These are phyloP conservation scores for Philypnodon macrostomus DNA, from an alignment of 2,797 vertebrate genomes.

Conservation along the genomic window DNA sequence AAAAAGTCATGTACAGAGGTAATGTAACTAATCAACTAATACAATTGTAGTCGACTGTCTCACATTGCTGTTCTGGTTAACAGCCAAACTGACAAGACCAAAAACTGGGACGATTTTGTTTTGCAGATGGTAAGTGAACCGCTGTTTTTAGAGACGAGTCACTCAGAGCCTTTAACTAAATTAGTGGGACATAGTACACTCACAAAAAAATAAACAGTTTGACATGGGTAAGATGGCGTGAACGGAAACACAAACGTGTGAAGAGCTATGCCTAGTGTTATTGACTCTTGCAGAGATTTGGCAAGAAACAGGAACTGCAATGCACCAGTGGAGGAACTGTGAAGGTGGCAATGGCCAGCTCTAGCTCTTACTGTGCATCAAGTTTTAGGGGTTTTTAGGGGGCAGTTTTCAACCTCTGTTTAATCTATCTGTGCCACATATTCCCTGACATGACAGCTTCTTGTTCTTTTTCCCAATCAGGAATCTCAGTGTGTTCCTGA, in stretches of 20 bases:
- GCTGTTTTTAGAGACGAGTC: not conserved
- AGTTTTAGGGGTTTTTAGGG: slow-evolving; percentile 13
- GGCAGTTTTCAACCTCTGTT: not conserved
- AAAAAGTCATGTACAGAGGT: too few relatives aligned
- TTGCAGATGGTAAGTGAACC: not conserved
- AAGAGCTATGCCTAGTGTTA: slow-evolving; percentile 51
- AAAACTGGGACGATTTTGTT: not conserved
- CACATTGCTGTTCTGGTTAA: too few relatives aligned
- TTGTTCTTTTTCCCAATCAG: slow-evolving; percentile 40
- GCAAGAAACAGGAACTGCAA: slow-evolving; percentile 64
- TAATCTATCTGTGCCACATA: not conserved
- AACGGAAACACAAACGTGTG: slow-evolving; percentile 37
- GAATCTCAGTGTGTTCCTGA: slow-evolving; percentile 63
- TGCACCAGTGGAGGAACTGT: slow-evolving; percentile 63
- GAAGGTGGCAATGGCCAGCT: slow-evolving; percentile 29
- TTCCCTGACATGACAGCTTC: slow-evolving; percentile 20
- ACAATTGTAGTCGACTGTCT: too few relatives aligned
- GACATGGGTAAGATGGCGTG: too few relatives aligned
- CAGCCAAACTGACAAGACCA: not conserved
- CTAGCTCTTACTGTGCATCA: slow-evolving; percentile 38
- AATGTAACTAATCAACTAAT: too few relatives aligned
- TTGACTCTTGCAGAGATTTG: slow-evolving; percentile 62
- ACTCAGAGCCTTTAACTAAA: not conserved
- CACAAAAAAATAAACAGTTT: too few relatives aligned
- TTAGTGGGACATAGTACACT: slow-evolving; percentile 7